A percentile compares a stretch with the other conserved stretches of the same genome.
phyloP scores from a whole-genome alignment of 2,888 invertebrate genomes.

The Acanthosepion pharaonis region DNA sequence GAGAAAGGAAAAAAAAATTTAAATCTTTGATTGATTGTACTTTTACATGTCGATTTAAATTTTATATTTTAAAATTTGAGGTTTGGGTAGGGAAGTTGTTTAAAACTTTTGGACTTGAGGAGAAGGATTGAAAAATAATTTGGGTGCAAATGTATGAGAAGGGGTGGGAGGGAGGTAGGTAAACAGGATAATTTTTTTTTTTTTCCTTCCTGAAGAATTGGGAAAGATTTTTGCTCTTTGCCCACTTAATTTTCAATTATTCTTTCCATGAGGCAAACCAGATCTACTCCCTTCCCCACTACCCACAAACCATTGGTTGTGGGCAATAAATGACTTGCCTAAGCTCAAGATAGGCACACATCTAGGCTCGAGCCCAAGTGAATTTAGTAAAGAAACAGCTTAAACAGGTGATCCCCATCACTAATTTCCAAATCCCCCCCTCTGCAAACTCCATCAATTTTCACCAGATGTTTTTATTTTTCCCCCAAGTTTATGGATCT shows the following conservation, averaged over 20 bases:
- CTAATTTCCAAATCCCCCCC: neutral
- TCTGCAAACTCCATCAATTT: neutral
- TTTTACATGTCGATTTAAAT: neutral
- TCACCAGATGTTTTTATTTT: neutral
- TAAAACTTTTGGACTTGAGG: neutral
- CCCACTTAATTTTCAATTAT: neutral
- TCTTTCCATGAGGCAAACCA: neutral
- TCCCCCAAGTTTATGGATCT: neutral
- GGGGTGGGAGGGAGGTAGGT: neutral
- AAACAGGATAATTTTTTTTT: neutral
- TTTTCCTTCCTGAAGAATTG: neutral
- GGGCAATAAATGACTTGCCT: neutral
- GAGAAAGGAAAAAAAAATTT: neutral
- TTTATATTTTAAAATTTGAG: neutral
- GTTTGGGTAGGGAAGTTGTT: neutral
- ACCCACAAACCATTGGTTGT: neutral
- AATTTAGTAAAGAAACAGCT: neutral
- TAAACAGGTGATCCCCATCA: neutral
- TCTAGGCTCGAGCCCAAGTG: neutral
- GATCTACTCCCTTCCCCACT: neutral
- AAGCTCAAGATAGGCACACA: conserved; percentile 12
- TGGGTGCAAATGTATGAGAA: neutral
- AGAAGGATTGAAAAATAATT: neutral
- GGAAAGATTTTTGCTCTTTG: neutral
- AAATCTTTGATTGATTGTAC: conserved; percentile 33